Percentiles rank a stretch among this genome's conserved stretches.
These are phyloP conservation scores for Antidorcas marsupialis DNA, from an alignment of 2,113 vertebrate genomes.

Conservation along the genomic window DNA sequence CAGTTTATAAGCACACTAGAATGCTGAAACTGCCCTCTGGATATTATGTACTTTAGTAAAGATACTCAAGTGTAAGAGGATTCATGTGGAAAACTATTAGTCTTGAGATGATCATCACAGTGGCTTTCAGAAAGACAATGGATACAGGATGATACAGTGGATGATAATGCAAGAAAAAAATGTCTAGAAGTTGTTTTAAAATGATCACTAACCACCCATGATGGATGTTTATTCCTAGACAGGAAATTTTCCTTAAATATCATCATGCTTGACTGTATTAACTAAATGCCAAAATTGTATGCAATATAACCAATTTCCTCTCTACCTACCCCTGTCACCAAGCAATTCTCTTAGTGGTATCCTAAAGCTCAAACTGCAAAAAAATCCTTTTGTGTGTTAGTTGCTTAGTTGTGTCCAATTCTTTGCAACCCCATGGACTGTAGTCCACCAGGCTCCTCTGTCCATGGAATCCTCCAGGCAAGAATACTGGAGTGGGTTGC, in stretches of 20 bases:
- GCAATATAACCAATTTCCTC: background rate
- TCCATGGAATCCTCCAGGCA: background rate
- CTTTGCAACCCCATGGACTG: background rate
- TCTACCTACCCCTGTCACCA: accelerated
- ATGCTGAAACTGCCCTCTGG: background rate
- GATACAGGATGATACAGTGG: background rate
- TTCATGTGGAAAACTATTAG: background rate
- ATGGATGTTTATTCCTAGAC: background rate
- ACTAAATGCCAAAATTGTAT: background rate
- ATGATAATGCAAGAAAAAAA: background rate
- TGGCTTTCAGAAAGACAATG: background rate
- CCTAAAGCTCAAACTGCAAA: background rate
- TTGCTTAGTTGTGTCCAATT: background rate
- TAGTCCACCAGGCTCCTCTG: background rate
- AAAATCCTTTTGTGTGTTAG: background rate
- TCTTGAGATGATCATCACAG: background rate
- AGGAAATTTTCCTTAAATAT: background rate
- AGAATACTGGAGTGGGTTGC: background rate
- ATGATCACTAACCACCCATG: background rate
- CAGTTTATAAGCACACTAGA: background rate
- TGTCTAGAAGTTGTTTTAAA: background rate
- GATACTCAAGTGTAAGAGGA: background rate
- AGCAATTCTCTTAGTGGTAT: background rate
- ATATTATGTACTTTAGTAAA: background rate
- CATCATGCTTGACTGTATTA: background rate